Conservation (phyloP, 2,888 invertebrate species). For the Alsophila aescularia region DNA sequence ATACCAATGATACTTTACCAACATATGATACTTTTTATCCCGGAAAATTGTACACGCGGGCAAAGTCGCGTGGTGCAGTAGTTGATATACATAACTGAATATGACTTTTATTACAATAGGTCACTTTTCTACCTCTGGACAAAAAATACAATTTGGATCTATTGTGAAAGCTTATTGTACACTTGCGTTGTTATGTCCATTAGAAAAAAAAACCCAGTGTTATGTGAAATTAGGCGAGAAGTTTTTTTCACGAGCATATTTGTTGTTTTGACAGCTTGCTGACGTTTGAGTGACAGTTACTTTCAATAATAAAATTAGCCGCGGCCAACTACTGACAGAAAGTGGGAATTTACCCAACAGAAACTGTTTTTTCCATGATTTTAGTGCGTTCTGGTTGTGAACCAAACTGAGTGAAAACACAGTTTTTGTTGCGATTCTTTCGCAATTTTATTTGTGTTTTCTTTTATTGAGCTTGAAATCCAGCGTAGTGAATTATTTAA, state of each 20-base stretch:
- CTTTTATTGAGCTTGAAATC: not conserved
- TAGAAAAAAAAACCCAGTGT: constrained; percentile 58
- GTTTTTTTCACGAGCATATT: constrained; percentile 43
- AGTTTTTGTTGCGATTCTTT: not conserved
- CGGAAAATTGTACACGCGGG: too few species aligned
- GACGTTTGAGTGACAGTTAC: constrained; percentile 81
- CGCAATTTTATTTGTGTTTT: not conserved
- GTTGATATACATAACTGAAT: too few species aligned
- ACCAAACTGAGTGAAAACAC: not conserved
- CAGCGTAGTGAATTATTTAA: too few species aligned
- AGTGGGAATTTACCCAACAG: constrained; percentile 39
- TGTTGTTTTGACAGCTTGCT: constrained; percentile 61
- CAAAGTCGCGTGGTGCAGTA: too few species aligned
- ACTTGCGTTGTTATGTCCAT: constrained; percentile 46
- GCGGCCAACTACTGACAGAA: constrained; percentile 66
- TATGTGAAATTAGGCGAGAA: constrained; percentile 68
- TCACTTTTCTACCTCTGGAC: too few species aligned
- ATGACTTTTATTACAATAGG: too few species aligned
- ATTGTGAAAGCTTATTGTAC: too few species aligned
- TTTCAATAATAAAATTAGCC: constrained; percentile 73
- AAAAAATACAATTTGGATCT: too few species aligned
- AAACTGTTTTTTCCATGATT: constrained; percentile 8
- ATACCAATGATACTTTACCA: too few species aligned
- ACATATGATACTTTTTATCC: too few species aligned
- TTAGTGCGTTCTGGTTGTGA: not conserved